Evolutionary conservation across 2,797 vertebrate genomes (phyloP).

Genomic region (Anableps anableps): DNA sequence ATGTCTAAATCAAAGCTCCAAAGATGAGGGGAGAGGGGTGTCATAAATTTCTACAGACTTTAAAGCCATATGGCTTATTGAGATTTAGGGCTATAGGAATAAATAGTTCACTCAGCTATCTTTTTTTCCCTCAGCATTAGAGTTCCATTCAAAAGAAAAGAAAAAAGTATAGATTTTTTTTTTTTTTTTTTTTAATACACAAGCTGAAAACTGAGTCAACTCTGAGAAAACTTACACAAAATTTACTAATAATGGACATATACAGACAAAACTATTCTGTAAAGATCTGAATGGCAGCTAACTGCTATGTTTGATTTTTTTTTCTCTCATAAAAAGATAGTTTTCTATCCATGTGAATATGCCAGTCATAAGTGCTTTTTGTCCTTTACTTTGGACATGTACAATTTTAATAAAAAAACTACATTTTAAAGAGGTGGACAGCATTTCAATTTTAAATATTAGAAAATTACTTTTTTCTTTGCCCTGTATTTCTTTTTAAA

Average conservation of each 20-base stretch:
- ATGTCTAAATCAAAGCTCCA: neutral
- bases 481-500: slow-evolving; percentile 5
- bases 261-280: neutral
- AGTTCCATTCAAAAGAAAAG: neutral
- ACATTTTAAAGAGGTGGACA: slow-evolving; percentile 19
- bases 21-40: neutral
- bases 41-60: neutral
- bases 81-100: slow-evolving; percentile 11
- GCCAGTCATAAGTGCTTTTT: slow-evolving; percentile 22
- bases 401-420: slow-evolving; percentile 9
- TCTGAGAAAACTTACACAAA: neutral
- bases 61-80: slow-evolving; percentile 9
- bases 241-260: neutral
- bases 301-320: neutral
- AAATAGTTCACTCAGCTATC: slow-evolving; percentile 1
- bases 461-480: neutral
- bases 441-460: slow-evolving; percentile 3
- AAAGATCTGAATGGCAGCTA: slow-evolving; percentile 5
- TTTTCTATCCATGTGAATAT: slow-evolving; percentile 4
- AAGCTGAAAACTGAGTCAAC: slow-evolving; percentile 5
- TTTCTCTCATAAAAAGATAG: neutral
- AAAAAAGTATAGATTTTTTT: slow-evolving; percentile 5
- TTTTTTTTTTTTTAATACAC: slow-evolving; percentile 3
- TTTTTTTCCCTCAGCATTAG: neutral
- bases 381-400: neutral